Evolutionary conservation across 2,113 vertebrate genomes (phyloP).

Genomic region (Madoqua kirkii): DNA sequence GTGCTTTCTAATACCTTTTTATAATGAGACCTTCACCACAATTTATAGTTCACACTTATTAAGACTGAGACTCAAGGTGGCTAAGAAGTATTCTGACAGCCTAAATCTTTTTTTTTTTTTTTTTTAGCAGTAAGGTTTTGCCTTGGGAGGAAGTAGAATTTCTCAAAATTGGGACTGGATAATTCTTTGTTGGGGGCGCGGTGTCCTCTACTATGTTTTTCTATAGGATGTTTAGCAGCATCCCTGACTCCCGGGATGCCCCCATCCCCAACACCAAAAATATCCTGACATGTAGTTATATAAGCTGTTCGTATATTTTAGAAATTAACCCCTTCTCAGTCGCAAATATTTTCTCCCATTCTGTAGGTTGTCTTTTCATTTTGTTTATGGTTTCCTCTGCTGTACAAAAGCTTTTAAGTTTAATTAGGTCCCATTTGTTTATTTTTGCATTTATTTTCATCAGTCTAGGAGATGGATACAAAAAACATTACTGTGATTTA

Average conservation of each 20-base stretch:
- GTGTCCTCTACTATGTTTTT: rapidly evolving
- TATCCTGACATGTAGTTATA: background rate
- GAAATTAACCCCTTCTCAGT: background rate
- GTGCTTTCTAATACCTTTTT: background rate
- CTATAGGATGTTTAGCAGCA: background rate
- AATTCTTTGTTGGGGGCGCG: background rate
- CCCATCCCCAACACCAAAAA: background rate
- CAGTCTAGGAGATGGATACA: background rate
- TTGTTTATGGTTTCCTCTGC: background rate
- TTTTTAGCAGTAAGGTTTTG: background rate
- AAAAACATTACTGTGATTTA: background rate
- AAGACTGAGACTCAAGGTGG: background rate
- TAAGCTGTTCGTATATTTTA: background rate
- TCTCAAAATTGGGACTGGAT: background rate
- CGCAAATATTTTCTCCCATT: background rate
- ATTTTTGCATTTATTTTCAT: background rate
- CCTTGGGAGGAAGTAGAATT: background rate
- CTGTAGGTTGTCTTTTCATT: background rate
- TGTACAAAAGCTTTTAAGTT: background rate
- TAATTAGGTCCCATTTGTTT: background rate
- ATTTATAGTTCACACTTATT: background rate
- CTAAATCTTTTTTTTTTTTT: too few species aligned
- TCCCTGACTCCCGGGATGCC: background rate
- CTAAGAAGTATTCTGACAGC: background rate
- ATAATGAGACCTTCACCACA: background rate